These are phyloP conservation scores for Tillus elongatus DNA, from an alignment of 2,888 invertebrate species.

Conservation along the genomic window DNA sequence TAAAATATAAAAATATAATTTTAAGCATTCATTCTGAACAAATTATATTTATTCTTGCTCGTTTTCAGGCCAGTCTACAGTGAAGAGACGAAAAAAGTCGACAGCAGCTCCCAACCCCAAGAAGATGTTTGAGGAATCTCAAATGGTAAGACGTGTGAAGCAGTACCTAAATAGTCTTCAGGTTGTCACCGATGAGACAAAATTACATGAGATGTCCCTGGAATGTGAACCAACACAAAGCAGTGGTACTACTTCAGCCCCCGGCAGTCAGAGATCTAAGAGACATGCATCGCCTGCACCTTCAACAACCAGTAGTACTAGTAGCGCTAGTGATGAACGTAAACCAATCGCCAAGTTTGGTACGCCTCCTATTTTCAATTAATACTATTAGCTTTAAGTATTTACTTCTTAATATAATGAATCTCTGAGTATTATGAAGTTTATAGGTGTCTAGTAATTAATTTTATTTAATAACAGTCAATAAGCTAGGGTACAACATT, in stretches of 20 bases:
- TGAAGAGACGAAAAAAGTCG: slow-evolving; percentile 82
- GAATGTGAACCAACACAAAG: slow-evolving; percentile 67
- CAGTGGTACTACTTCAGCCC: slow-evolving; percentile 43
- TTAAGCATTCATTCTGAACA: no score
- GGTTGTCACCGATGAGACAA: slow-evolving; percentile 85
- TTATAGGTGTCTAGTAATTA: no score
- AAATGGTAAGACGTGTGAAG: slow-evolving; percentile 95
- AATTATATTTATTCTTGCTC: no score
- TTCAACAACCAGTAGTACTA: slow-evolving; percentile 84
- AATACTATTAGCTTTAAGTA: no score
- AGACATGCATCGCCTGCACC: slow-evolving; percentile 90
- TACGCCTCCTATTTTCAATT: no score
- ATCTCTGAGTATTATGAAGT: no score
- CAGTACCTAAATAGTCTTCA: slow-evolving; percentile 90
- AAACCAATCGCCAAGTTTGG: slow-evolving; percentile 60
- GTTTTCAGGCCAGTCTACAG: slow-evolving; percentile 66
- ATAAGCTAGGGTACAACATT: no score
- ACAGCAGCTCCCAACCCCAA: slow-evolving; percentile 88
- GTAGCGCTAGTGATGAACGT: slow-evolving; percentile 71
- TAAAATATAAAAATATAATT: no score
- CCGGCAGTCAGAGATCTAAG: slow-evolving; percentile 45
- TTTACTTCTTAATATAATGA: no score
- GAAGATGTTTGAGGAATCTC: slow-evolving; percentile 98
- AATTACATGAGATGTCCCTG: slow-evolving; percentile 77
- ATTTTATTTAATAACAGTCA: no score